These are phyloP conservation scores for Gerris buenoi DNA, from an alignment of 1,140 invertebrate species.

Conservation along the genomic window DNA sequence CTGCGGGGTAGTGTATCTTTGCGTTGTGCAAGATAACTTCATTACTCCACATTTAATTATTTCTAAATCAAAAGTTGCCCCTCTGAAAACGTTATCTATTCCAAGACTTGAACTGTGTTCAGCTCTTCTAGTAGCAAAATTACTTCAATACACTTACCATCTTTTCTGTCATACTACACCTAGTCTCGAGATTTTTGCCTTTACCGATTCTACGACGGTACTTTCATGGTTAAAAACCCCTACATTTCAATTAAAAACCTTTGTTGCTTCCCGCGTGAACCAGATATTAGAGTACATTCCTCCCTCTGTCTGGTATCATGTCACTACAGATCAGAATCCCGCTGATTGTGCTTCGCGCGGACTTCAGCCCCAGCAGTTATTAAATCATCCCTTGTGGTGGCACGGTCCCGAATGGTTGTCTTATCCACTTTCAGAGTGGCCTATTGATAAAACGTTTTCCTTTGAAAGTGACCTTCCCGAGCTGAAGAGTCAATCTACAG, in stretches of 20 bases:
- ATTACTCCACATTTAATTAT: slow-evolving; percentile 18
- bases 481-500: not conserved
- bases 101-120: slow-evolving; percentile 31
- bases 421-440: not conserved
- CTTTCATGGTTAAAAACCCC: slow-evolving; percentile 19
- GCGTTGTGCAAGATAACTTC: not conserved
- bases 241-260: slow-evolving; percentile 21
- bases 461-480: not conserved
- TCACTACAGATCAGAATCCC: slow-evolving; percentile 14
- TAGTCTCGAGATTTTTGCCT: slow-evolving; percentile 10
- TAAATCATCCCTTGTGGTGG: slow-evolving; percentile 13
- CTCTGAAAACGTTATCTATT: slow-evolving; percentile 27
- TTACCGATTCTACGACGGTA: slow-evolving; percentile 7
- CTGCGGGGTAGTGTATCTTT: slow-evolving; percentile 21
- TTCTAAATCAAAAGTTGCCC: slow-evolving; percentile 29
- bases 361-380: slow-evolving; percentile 5
- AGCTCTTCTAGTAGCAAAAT: slow-evolving; percentile 24
- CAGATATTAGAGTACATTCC: not conserved
- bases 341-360: slow-evolving; percentile 18
- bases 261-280: slow-evolving; percentile 23
- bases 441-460: not conserved
- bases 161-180: not conserved
- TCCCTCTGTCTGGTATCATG: slow-evolving; percentile 13
- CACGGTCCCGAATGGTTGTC: slow-evolving; percentile 11
- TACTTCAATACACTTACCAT: slow-evolving; percentile 6